phyloP scores from a whole-genome alignment of 2,888 invertebrate genomes.

The Blera fallax region DNA sequence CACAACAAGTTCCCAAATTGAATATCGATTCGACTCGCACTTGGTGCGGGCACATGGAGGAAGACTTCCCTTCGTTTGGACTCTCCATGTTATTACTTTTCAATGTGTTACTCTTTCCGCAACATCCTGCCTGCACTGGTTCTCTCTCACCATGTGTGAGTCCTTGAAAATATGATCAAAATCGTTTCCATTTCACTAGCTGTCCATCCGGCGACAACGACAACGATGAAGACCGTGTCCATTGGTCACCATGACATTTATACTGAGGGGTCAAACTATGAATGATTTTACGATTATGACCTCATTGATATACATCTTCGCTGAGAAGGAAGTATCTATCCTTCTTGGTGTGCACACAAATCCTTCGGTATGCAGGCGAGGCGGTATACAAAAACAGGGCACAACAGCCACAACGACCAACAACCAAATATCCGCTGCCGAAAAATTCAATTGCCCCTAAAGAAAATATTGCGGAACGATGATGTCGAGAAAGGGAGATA shows the following conservation, averaged over 20 bases:
- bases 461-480: constrained; percentile 65
- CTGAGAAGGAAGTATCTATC: neutral
- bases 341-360: neutral
- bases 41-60: neutral
- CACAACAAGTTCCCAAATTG: constrained; percentile 51
- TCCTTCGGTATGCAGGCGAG: constrained; percentile 3
- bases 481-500: constrained; percentile 54
- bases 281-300: constrained; percentile 66
- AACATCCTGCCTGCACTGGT: neutral
- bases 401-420: neutral
- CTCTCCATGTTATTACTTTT: constrained; percentile 38
- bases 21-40: constrained; percentile 60
- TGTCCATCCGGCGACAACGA: constrained; percentile 17
- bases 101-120: constrained; percentile 32
- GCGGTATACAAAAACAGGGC: neutral
- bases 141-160: constrained; percentile 5
- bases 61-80: neutral
- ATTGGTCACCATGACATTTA: constrained; percentile 55
- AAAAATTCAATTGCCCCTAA: constrained; percentile 69
- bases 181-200: constrained; percentile 56
- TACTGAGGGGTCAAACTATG: constrained; percentile 39
- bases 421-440: constrained; percentile 51
- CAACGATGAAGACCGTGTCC: constrained; percentile 7
- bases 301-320: constrained; percentile 44
- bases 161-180: constrained; percentile 57